Conservation (phyloP, 2,888 invertebrate genomes). For the Laspeyria flexula region DNA sequence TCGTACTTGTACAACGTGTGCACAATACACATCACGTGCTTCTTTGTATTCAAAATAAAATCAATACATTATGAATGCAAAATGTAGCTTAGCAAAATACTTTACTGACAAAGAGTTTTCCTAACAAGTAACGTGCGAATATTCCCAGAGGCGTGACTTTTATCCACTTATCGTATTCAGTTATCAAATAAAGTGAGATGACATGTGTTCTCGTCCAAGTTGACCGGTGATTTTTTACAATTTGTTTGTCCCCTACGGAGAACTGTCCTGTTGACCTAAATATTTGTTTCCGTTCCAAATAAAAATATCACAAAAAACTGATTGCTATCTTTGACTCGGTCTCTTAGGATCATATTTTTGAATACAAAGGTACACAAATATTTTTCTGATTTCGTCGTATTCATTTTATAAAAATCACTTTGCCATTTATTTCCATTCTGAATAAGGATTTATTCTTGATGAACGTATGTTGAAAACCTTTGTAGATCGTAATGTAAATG, state of each 20-base stretch:
- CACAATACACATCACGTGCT: conserved; percentile 21
- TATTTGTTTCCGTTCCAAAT: conserved; percentile 24
- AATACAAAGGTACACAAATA: neutral
- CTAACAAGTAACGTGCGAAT: conserved; percentile 10
- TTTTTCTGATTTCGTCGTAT: neutral
- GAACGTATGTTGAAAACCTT: no score
- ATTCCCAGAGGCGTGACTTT: conserved; percentile 12
- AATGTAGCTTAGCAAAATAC: conserved; percentile 24
- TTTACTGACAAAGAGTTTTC: conserved; percentile 17
- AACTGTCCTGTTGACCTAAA: conserved; percentile 36
- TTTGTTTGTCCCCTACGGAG: conserved; percentile 31
- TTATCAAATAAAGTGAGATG: conserved; percentile 29
- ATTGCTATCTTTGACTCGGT: conserved; percentile 27
- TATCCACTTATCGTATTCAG: conserved; percentile 29
- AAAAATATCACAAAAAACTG: conserved; percentile 36
- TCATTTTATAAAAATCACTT: neutral
- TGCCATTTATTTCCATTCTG: neutral
- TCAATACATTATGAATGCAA: conserved; percentile 34
- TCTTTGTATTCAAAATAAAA: conserved; percentile 33
- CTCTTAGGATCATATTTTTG: conserved; percentile 20
- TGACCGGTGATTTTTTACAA: conserved; percentile 39
- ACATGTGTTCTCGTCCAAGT: conserved; percentile 22
- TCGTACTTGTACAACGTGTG: conserved; percentile 13
- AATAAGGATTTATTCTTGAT: no score
- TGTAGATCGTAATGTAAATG: no score